phyloP scores from a whole-genome alignment of 2,113 vertebrate genomes.

The Melospiza georgiana region DNA sequence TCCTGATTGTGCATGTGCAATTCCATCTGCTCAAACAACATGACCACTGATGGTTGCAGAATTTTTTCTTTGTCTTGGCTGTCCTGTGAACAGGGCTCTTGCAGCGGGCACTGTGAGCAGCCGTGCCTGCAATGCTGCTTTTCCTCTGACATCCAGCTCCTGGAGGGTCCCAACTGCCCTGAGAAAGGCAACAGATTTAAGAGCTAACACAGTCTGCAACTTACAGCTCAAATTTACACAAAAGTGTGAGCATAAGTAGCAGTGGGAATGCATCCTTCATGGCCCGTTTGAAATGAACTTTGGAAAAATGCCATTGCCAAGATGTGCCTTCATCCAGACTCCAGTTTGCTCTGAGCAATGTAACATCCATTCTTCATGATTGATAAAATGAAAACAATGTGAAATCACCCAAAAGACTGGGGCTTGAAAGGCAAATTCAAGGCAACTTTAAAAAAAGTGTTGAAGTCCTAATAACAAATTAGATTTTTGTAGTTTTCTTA shows the following conservation, averaged over 20 bases:
- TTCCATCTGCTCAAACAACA: neutral
- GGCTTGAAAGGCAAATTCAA: neutral
- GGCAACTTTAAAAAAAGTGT: neutral
- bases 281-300: neutral
- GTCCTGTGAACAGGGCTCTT: neutral
- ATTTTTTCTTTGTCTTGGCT: neutral
- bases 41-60: neutral
- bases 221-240: neutral
- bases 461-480: neutral
- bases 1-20: neutral
- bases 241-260: rapidly evolving
- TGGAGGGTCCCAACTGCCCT: neutral
- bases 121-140: neutral
- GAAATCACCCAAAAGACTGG: neutral
- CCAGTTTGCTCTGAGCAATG: neutral
- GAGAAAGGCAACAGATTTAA: neutral
- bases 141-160: neutral
- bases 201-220: neutral
- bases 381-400: neutral
- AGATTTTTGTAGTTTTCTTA: too few relatives aligned
- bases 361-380: rapidly evolving
- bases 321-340: neutral
- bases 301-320: rapidly evolving
- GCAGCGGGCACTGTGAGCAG: rapidly evolving
- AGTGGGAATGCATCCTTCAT: neutral